Evolutionary conservation across 2,113 vertebrate species (phyloP).

Genomic region (Hyla sarda): DNA sequence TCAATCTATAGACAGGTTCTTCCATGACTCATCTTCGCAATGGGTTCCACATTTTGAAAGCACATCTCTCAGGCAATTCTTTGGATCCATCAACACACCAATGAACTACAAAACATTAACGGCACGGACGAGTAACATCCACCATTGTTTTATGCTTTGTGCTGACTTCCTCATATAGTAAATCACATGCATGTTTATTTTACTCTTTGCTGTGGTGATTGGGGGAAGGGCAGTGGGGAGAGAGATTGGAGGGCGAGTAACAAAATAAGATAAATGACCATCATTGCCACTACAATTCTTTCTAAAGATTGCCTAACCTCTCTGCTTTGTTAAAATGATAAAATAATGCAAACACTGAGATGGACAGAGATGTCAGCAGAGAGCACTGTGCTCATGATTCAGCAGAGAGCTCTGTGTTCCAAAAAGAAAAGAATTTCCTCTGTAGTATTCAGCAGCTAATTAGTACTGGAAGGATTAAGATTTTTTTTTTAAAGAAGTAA

Average conservation of each 20-base stretch:
- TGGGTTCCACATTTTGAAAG: constrained; percentile 20
- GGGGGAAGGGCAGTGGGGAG: not conserved
- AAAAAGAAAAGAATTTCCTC: too few relatives aligned
- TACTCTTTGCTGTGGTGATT: not conserved
- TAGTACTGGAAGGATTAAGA: too few relatives aligned
- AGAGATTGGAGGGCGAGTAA: too few relatives aligned
- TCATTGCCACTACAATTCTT: not conserved
- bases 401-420: too few relatives aligned
- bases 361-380: too few relatives aligned
- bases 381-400: too few relatives aligned
- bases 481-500: too few relatives aligned
- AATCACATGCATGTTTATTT: constrained; percentile 12
- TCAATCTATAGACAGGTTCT: constrained; percentile 14
- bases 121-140: not conserved
- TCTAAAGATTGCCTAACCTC: not conserved
- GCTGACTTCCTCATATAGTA: not conserved
- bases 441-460: too few relatives aligned
- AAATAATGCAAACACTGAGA: not conserved
- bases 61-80: constrained; percentile 1
- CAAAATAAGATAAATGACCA: not conserved
- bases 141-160: not conserved
- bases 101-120: constrained; percentile 29
- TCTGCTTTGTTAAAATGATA: not conserved
- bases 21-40: constrained; percentile 10
- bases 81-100: constrained; percentile 18